Percentiles rank a stretch among this genome's conserved stretches.
These are phyloP conservation scores for Poicephalus meyeri DNA, from an alignment of 2,113 vertebrate species.

Conservation along the genomic window DNA sequence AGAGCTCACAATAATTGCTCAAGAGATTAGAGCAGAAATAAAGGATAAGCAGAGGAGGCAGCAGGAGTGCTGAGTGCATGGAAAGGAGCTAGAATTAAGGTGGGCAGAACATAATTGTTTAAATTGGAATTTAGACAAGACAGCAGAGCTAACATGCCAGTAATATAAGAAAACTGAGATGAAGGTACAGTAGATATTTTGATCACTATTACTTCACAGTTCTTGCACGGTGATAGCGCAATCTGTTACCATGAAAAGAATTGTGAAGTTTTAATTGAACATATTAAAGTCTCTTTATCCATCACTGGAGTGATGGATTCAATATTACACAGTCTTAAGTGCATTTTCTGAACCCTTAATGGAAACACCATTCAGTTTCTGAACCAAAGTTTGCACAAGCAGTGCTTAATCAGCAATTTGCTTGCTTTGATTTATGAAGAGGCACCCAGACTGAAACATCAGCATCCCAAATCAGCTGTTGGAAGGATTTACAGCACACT, in stretches of 20 bases:
- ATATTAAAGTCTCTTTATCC: conserved; percentile 11
- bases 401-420: conserved; percentile 1
- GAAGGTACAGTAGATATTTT: neutral
- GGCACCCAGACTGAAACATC: neutral
- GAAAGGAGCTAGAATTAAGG: neutral
- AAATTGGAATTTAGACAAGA: neutral
- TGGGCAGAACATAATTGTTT: neutral
- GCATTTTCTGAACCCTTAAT: neutral
- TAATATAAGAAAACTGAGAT: neutral
- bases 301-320: neutral
- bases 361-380: neutral
- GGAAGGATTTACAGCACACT: neutral
- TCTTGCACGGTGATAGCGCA: neutral
- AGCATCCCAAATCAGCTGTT: neutral
- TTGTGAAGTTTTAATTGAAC: conserved; percentile 7
- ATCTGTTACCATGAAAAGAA: conserved; percentile 13
- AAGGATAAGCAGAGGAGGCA: neutral
- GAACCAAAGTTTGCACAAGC: neutral
- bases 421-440: conserved; percentile 16
- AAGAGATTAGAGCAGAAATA: neutral
- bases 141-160: neutral
- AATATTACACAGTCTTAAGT: neutral
- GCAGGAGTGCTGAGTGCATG: neutral
- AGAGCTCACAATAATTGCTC: neutral
- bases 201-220: conserved; percentile 25